A percentile compares a stretch with the other conserved stretches of the same genome.
Conservation (phyloP, 2,113 vertebrate genomes). For the Gallinago undulata region DNA sequence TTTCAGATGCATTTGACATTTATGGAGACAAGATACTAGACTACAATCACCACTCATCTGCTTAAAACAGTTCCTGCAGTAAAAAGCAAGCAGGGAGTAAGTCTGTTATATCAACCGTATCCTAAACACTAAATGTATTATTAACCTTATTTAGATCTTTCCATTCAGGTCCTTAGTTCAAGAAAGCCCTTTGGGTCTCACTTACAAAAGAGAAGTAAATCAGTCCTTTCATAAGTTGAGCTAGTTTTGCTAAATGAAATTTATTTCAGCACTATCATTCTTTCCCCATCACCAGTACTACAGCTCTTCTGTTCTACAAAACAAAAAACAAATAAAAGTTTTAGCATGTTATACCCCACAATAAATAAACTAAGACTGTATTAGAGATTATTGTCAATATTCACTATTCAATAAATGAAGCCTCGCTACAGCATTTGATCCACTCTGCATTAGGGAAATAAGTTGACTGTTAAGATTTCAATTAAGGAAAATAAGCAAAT, state of each 20-base stretch:
- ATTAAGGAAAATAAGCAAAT: constrained; percentile 65
- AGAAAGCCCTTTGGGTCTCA: not conserved
- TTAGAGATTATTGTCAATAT: not conserved
- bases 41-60: not conserved
- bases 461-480: not conserved
- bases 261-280: not conserved
- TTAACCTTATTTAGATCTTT: not conserved
- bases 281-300: not conserved
- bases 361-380: not conserved
- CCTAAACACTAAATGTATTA: not conserved
- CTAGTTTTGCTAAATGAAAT: not conserved
- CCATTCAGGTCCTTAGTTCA: not conserved
- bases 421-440: not conserved
- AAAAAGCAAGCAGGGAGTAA: not conserved
- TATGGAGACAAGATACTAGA: not conserved
- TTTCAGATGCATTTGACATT: not conserved
- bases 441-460: not conserved
- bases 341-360: not conserved
- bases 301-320: not conserved
- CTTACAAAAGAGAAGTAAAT: not conserved
- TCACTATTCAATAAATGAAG: not conserved
- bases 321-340: not conserved
- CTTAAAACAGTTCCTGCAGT: not conserved
- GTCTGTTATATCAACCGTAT: not conserved
- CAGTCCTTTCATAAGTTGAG: not conserved